These are phyloP conservation scores for Daboia siamensis DNA, from an alignment of 2,113 vertebrate species.

Conservation along the genomic window DNA sequence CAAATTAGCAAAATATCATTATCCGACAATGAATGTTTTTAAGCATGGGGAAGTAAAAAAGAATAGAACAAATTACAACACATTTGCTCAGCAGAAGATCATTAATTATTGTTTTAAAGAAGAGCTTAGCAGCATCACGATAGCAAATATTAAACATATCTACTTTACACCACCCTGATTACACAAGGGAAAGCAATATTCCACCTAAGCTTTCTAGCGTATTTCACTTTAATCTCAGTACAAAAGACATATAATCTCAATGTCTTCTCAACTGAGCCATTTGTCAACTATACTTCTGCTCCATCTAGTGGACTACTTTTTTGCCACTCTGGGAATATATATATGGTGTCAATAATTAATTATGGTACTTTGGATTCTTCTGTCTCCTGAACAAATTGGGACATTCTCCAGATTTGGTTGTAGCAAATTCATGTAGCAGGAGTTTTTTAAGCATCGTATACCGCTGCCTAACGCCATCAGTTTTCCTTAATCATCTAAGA, in stretches of 20 bases:
- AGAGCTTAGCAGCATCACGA: not conserved
- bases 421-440: not conserved
- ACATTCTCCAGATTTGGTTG: not conserved
- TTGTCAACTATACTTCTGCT: slow-evolving; percentile 27
- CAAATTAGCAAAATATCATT: not conserved
- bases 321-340: not conserved
- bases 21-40: not conserved
- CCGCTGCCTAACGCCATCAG: not conserved
- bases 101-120: not conserved
- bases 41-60: not conserved
- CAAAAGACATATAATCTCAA: not conserved
- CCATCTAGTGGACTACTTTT: slow-evolving; percentile 56
- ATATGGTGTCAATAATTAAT: not conserved
- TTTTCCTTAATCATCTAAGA: not conserved
- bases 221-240: slow-evolving; percentile 20
- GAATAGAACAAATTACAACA: not conserved
- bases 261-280: fast-evolving
- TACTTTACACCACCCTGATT: not conserved
- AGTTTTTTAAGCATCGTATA: not conserved
- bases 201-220: slow-evolving; percentile 35
- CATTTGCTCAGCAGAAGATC: not conserved
- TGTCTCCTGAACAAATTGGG: not conserved
- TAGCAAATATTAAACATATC: not conserved
- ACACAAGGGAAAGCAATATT: slow-evolving; percentile 7
- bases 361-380: fast-evolving